A percentile compares a stretch with the other conserved stretches of the same genome.
These are phyloP conservation scores for Peromyscus eremicus DNA, from an alignment of 2,797 vertebrate genomes.

Conservation along the genomic window DNA sequence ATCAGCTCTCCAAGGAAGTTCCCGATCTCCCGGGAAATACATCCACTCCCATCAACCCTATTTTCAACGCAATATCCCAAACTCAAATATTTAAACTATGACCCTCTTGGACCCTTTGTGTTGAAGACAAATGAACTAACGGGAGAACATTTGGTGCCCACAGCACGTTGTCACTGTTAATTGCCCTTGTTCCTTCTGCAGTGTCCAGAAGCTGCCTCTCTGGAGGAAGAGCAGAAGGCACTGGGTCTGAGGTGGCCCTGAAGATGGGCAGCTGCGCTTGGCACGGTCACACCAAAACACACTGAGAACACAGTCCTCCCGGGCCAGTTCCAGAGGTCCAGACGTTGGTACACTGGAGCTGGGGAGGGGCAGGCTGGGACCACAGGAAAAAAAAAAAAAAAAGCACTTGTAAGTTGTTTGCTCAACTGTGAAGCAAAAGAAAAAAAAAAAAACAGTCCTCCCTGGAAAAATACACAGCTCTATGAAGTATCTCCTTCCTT, in stretches of 20 bases:
- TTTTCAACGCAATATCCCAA: background rate
- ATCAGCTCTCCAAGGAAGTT: background rate
- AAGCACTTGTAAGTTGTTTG: background rate
- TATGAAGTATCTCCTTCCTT: constrained; percentile 3
- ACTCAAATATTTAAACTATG: background rate
- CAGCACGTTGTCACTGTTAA: background rate
- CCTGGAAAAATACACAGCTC: constrained; percentile 36
- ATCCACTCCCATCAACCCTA: background rate
- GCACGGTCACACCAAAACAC: background rate
- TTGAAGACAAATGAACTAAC: background rate
- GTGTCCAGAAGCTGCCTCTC: background rate
- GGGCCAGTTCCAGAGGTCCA: background rate
- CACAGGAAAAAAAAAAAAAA: background rate
- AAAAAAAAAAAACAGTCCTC: background rate
- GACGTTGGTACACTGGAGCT: background rate
- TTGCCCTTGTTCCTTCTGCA: background rate
- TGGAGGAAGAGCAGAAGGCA: background rate
- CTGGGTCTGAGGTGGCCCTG: background rate
- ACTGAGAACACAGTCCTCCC: background rate
- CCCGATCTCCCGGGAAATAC: background rate
- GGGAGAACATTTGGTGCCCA: background rate
- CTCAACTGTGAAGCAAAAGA: background rate
- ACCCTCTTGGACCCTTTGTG: background rate
- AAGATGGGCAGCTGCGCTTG: background rate
- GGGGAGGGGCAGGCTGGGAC: background rate